phyloP scores from a whole-genome alignment of 2,797 vertebrate species.

The Microctenopoma lineatum region DNA sequence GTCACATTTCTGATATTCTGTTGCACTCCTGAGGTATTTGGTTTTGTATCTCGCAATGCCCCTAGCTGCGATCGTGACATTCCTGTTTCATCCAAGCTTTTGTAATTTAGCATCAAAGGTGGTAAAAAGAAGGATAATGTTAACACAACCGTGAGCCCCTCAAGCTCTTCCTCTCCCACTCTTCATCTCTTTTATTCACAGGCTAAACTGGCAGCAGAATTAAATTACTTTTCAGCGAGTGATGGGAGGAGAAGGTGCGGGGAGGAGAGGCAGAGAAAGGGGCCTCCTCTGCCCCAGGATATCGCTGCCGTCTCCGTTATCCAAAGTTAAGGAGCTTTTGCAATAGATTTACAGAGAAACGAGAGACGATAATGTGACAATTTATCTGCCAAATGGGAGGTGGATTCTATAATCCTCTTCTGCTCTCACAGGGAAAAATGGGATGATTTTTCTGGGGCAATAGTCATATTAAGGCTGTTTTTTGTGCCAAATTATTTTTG shows the following conservation, averaged over 20 bases:
- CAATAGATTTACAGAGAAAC: slow-evolving; percentile 51
- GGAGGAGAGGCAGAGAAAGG: slow-evolving; percentile 13
- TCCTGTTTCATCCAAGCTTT: slow-evolving; percentile 20
- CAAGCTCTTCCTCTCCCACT: slow-evolving; percentile 50
- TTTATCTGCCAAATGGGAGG: slow-evolving; percentile 49
- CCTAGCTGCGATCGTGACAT: slow-evolving; percentile 18
- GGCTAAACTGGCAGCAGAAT: slow-evolving; percentile 54
- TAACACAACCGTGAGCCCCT: slow-evolving; percentile 45
- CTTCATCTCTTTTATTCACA: slow-evolving; percentile 51
- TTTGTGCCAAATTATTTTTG: slow-evolving; percentile 21
- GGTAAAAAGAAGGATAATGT: slow-evolving; percentile 31
- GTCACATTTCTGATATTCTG: background rate
- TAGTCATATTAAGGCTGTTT: slow-evolving; percentile 14
- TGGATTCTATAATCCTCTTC: slow-evolving; percentile 54
- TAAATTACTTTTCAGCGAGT: slow-evolving; percentile 54
- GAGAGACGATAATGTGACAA: slow-evolving; percentile 51
- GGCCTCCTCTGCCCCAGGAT: slow-evolving; percentile 45
- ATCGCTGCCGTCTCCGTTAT: slow-evolving; percentile 22
- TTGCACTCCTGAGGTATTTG: background rate
- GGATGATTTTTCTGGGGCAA: slow-evolving; percentile 23
- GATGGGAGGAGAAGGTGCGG: background rate
- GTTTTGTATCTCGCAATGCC: slow-evolving; percentile 10
- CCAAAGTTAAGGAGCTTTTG: slow-evolving; percentile 36
- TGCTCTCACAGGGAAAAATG: slow-evolving; percentile 34
- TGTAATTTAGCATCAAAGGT: slow-evolving; percentile 25